Percentiles rank a stretch among this genome's conserved stretches.
phyloP scores from a whole-genome alignment of 2,113 vertebrate species.

The Muntiacus reevesi region DNA sequence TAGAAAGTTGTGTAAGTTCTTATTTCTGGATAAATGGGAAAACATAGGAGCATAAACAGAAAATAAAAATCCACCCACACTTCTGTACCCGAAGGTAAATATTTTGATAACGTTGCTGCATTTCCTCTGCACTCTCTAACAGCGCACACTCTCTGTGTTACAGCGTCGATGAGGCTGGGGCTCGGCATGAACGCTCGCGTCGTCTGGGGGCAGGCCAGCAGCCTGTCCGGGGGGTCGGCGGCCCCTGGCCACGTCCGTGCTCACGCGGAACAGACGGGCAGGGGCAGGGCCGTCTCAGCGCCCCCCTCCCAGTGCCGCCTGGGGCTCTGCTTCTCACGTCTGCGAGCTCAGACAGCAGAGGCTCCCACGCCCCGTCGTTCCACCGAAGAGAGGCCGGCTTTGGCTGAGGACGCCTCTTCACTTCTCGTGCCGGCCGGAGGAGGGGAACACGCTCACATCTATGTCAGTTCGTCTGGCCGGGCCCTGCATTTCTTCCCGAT shows the following conservation, averaged over 20 bases:
- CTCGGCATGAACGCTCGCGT: fast-evolving
- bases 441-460: too few species aligned
- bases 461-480: neutral
- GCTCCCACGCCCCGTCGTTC: fast-evolving
- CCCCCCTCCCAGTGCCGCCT: fast-evolving
- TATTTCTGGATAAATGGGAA: neutral
- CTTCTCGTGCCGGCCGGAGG: neutral
- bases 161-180: neutral
- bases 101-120: too few species aligned
- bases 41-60: neutral
- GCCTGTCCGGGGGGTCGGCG: neutral
- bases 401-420: neutral
- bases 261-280: fast-evolving
- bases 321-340: neutral
- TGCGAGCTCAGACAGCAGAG: neutral
- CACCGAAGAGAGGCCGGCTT: neutral
- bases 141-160: neutral
- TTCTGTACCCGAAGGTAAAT: neutral
- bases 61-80: neutral
- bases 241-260: neutral
- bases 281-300: fast-evolving
- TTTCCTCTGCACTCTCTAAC: neutral
- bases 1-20: neutral
- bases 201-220: fast-evolving
- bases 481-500: neutral